Conservation (phyloP, 2,888 invertebrate species). For the Apotomis capreana region DNA sequence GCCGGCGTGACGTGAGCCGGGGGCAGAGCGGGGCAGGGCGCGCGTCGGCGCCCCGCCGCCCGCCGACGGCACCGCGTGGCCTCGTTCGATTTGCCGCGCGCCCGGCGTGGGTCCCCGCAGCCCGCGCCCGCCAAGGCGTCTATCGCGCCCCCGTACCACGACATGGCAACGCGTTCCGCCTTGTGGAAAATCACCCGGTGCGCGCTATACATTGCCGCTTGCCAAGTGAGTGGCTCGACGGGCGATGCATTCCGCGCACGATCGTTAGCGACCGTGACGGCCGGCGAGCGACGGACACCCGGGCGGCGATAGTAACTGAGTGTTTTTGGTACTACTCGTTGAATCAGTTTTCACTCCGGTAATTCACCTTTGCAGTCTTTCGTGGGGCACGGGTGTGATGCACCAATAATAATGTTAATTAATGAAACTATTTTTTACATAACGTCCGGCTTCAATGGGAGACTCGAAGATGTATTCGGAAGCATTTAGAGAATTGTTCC, state of each 20-base stretch:
- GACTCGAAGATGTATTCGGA: constrained; percentile 59
- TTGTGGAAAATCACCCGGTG: constrained; percentile 67
- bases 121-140: constrained; percentile 56
- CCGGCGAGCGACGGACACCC: constrained; percentile 54
- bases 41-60: constrained; percentile 55
- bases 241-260: constrained; percentile 68
- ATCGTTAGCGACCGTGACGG: constrained; percentile 48
- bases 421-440: constrained; percentile 52
- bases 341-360: constrained; percentile 64
- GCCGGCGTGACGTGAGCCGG: constrained; percentile 46
- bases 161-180: constrained; percentile 69
- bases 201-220: constrained; percentile 65
- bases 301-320: constrained; percentile 52
- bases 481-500: constrained; percentile 71
- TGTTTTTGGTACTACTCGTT: constrained; percentile 67
- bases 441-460: constrained; percentile 52
- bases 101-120: constrained; percentile 59
- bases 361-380: constrained; percentile 56
- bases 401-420: constrained; percentile 44
- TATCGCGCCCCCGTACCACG: constrained; percentile 64
- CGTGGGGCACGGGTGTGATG: constrained; percentile 60
- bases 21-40: constrained; percentile 57
- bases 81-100: constrained; percentile 80
- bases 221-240: constrained; percentile 62
- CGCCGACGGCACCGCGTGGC: constrained; percentile 65